These are phyloP conservation scores for Cremastinae sp. DNA, from an alignment of 2,888 invertebrate species.

Conservation along the genomic window DNA sequence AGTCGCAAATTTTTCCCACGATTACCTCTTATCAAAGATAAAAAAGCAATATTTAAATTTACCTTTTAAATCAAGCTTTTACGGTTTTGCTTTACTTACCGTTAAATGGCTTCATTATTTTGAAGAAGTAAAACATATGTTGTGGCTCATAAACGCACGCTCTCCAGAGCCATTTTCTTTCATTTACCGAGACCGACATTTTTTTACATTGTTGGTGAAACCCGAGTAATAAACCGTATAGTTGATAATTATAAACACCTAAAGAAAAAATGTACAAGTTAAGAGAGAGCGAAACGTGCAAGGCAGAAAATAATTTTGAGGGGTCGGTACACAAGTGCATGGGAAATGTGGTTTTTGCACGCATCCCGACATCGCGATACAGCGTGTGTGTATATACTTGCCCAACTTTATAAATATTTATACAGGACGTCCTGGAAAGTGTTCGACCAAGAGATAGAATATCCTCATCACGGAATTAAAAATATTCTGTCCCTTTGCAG, in stretches of 20 bases:
- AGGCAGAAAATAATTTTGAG: slow-evolving; percentile 41
- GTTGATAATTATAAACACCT: slow-evolving; percentile 4
- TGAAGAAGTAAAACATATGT: not conserved
- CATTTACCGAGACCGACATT: not conserved
- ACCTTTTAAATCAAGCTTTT: too few species aligned
- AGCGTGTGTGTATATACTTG: not conserved
- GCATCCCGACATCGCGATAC: slow-evolving; percentile 45
- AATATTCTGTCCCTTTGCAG: too few species aligned
- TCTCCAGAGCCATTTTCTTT: slow-evolving; percentile 15
- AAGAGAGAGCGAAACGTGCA: slow-evolving; percentile 1
- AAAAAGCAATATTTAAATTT: too few species aligned
- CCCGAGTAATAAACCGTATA: slow-evolving; percentile 19
- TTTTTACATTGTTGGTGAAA: slow-evolving; percentile 35
- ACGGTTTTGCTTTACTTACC: too few species aligned
- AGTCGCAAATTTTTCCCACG: slow-evolving; percentile 21
- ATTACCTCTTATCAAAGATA: not conserved
- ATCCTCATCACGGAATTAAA: not conserved
- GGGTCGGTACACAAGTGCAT: slow-evolving; percentile 50
- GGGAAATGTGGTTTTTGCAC: slow-evolving; percentile 52
- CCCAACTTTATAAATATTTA: slow-evolving; percentile 1
- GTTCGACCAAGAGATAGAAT: not conserved
- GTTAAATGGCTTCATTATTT: too few species aligned
- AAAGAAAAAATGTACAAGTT: not conserved
- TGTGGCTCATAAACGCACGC: slow-evolving; percentile 7
- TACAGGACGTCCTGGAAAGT: not conserved